Base-by-base conservation (phyloP, 2,888 invertebrate species). In the Lordiphosa andalusiaca region DNA sequence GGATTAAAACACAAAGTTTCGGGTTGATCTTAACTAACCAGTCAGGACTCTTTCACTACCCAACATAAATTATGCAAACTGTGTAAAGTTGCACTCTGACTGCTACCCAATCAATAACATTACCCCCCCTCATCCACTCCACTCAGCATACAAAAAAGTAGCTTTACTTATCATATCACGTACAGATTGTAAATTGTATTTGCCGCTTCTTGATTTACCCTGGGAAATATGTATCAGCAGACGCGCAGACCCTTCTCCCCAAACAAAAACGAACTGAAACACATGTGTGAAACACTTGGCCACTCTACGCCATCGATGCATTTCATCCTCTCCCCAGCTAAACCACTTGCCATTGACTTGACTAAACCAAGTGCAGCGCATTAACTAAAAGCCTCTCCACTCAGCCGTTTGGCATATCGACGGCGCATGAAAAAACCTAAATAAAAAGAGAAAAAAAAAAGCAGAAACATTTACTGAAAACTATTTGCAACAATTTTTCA, bases 401-500 rank as follows among this genome's bases (percentile, higher is more conserved):
- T 55, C 39, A 53, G 41, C 21, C 21, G n/a, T 33, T 50, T 44
- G 44, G 50, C 7, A 50, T 50, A 50, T 50, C 40, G 39, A 50
- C 50, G 50, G 50, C 25, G 39, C 50, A 50, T 25, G 38, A 38
- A 49, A 38, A 38, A 23, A 6, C 21, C 16, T 1, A 16, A 16
- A 16, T 16, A 16, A 48, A 48, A 48, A n/a, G n/a, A n/a, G n/a
- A n/a, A n/a, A 19, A 12, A 49, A 12, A 38, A 53, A 44, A 12
- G 51, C 16, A 57, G 60, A 77, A 74, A 75, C 76, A 85, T 85
- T 85, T 80, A 83, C 85, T 80, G 66, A 65, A 85, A 80, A 84
- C 78, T 80, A 85, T 80, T 80, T 80, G 85, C 78, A 84, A 85
- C 78, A 85, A 80, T 85, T 80, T 80, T 85, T 80, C 78, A 80